Percentiles rank a stretch among this genome's conserved stretches.
Evolutionary conservation across 2,113 vertebrate species (phyloP).

Genomic region (Phalacrocorax carbo): DNA sequence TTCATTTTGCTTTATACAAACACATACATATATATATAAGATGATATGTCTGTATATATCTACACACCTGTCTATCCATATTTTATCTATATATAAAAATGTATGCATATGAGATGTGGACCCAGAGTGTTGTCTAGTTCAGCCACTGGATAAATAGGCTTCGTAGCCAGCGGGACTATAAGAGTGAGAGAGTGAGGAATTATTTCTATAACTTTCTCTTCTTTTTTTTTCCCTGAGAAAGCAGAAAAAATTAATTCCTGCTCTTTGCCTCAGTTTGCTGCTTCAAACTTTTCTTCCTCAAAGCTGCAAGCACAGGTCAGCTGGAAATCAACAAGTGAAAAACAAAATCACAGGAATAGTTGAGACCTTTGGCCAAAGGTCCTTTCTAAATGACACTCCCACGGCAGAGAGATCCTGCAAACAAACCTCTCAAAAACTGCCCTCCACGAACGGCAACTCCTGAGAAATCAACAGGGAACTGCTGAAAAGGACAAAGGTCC

Average conservation of each 20-base stretch:
- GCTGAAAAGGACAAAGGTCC: not conserved
- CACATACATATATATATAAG: too few species aligned
- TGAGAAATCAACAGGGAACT: not conserved
- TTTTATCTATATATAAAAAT: not conserved
- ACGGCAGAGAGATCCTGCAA: not conserved
- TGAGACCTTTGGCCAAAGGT: not conserved
- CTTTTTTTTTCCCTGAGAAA: not conserved
- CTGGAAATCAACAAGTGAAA: not conserved
- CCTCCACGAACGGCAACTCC: not conserved
- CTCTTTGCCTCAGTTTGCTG: not conserved
- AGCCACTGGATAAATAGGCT: not conserved
- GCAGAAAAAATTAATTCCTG: not conserved
- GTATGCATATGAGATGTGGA: not conserved
- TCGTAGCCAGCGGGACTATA: not conserved
- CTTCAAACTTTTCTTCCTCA: not conserved
- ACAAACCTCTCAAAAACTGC: not conserved
- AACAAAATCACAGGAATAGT: not conserved
- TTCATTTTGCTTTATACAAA: not conserved
- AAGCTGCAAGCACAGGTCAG: not conserved
- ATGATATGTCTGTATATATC: not conserved
- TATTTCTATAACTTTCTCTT: not conserved
- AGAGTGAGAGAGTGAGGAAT: not conserved
- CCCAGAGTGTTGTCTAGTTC: not conserved
- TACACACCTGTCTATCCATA: not conserved
- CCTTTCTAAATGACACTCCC: not conserved